Percentiles rank a stretch among this genome's conserved stretches.
phyloP scores from a whole-genome alignment of 2,888 invertebrate genomes.

The Drosophila greeni region DNA sequence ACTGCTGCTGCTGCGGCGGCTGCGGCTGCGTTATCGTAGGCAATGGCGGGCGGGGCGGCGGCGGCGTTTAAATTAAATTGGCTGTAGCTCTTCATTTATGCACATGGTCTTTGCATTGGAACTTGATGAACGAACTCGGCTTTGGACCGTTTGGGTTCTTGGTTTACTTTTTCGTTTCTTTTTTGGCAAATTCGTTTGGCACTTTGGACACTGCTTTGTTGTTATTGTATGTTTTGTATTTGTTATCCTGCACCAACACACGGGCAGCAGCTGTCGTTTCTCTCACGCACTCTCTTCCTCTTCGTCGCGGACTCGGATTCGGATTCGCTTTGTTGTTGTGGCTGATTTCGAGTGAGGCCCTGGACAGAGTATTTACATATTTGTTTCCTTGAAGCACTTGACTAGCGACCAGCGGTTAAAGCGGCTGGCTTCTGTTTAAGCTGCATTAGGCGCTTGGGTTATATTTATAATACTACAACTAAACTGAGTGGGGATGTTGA shows the following conservation, averaged over 20 bases:
- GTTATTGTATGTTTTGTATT: conserved; percentile 42
- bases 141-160: conserved; percentile 9
- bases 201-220: conserved; percentile 65
- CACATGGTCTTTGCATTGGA: conserved; percentile 58
- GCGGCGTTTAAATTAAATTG: conserved; percentile 70
- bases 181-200: conserved; percentile 68
- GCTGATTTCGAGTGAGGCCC: conserved; percentile 35
- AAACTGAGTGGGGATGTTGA: conserved; percentile 54
- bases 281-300: conserved; percentile 69
- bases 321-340: conserved; percentile 44
- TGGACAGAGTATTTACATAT: conserved; percentile 31
- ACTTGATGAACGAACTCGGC: conserved; percentile 10
- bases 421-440: conserved; percentile 66
- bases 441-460: conserved; percentile 57
- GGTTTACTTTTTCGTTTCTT: conserved; percentile 34
- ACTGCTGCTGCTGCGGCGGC: conserved; percentile 49
- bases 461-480: conserved; percentile 68
- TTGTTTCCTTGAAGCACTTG: conserved; percentile 33
- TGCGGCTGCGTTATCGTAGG: conserved; percentile 67
- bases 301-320: conserved; percentile 34
- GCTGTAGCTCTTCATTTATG: conserved; percentile 75
- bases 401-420: conserved; percentile 52
- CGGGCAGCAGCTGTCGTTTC: conserved; percentile 71
- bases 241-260: conserved; percentile 56
- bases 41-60: conserved; percentile 62